phyloP scores from a whole-genome alignment of 1,140 invertebrate genomes.

The Micrasema minimum region DNA sequence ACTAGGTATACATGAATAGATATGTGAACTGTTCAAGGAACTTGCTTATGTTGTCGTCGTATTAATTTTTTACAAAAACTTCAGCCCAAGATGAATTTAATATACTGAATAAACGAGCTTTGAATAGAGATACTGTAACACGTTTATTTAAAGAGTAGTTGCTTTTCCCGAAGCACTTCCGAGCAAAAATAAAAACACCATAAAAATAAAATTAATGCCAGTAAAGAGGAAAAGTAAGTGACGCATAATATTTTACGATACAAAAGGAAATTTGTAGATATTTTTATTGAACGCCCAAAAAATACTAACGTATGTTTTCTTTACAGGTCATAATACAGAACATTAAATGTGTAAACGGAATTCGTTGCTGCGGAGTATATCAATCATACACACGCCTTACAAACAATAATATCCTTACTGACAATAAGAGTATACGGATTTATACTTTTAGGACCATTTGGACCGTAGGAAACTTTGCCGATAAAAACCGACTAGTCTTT shows the following conservation, averaged over 20 bases:
- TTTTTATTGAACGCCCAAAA: conserved; percentile 11
- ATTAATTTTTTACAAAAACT: too few species aligned
- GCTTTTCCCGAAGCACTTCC: not conserved
- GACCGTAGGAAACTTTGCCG: too few species aligned
- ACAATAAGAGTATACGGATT: too few species aligned
- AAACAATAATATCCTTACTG: not conserved
- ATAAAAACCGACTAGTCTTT: too few species aligned
- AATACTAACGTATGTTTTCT: conserved; percentile 1
- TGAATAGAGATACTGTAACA: too few species aligned
- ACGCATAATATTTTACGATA: conserved; percentile 12
- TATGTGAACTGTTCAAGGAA: too few species aligned
- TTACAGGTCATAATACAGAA: conserved; percentile 1
- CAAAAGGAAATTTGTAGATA: conserved; percentile 12
- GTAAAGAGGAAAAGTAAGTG: conserved; percentile 6
- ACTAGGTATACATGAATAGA: too few species aligned
- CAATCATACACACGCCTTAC: not conserved
- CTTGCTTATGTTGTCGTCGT: too few species aligned
- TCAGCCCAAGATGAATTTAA: too few species aligned
- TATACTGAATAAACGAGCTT: too few species aligned
- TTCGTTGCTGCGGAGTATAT: not conserved
- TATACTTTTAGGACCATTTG: too few species aligned
- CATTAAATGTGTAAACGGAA: conserved; percentile 9
- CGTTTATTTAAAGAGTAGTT: too few species aligned
- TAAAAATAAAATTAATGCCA: conserved; percentile 15
- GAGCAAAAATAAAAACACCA: conserved; percentile 13